These are phyloP conservation scores for Stercorarius parasiticus DNA, from an alignment of 2,113 vertebrate genomes.

Conservation along the genomic window DNA sequence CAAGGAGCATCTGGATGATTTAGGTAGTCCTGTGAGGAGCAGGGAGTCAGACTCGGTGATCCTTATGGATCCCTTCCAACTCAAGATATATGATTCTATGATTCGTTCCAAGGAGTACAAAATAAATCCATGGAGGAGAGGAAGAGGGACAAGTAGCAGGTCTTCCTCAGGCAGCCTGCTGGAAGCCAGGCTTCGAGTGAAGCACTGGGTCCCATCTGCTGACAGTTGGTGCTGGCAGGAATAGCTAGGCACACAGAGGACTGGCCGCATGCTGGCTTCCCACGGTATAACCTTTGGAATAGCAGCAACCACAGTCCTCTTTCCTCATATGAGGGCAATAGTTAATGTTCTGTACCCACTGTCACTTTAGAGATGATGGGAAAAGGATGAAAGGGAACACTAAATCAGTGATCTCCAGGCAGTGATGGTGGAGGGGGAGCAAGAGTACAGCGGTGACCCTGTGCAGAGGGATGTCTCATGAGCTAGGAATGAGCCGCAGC, in stretches of 20 bases:
- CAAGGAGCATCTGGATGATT: background rate
- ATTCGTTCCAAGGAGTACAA: background rate
- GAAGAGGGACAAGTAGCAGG: background rate
- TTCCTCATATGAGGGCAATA: background rate
- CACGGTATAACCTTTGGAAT: background rate
- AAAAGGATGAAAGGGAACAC: background rate
- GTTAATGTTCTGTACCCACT: background rate
- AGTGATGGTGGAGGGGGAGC: background rate
- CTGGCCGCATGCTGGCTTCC: background rate
- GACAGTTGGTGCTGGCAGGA: background rate
- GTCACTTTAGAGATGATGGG: background rate
- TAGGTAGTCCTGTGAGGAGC: background rate
- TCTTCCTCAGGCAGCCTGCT: background rate
- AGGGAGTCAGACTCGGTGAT: background rate
- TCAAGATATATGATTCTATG: background rate
- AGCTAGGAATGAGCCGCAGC: fast-evolving
- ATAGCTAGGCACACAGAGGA: background rate
- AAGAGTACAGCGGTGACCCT: background rate
- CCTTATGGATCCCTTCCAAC: background rate
- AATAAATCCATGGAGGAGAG: background rate
- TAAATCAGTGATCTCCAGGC: background rate
- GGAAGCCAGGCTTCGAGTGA: background rate
- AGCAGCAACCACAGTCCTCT: background rate
- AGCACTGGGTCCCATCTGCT: background rate
- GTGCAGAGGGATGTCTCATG: background rate